Base-by-base conservation (phyloP, 2,797 vertebrate genomes). In the Brotula barbata region DNA sequence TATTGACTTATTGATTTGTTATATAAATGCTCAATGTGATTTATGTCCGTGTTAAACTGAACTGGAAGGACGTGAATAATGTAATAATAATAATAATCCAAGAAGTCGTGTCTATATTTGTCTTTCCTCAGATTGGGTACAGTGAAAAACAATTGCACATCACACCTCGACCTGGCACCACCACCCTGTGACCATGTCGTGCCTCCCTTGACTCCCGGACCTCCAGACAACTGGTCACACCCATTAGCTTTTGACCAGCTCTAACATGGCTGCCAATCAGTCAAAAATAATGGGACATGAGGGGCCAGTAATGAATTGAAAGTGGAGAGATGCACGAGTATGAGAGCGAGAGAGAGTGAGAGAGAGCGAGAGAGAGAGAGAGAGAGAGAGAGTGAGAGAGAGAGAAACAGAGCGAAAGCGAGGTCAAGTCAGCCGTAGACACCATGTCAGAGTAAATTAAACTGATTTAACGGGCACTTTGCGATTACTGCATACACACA, bases 401-500 rank as follows among this genome's bases (percentile, higher is more conserved):
- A 49, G 9, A 31, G 11, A 25, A 59, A 33, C 11, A 46, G 46
- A 48, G 14, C 9, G 37, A 33, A 14, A 39, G 37, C 37, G 13
- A 39, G 45, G 60, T 17, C 14, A 19, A 14, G 36, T 60, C 14
- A 12, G 47, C 16, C 16, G 31, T 9, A 48, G 44, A 46, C 13
- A 8, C 37, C 15, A 23, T 6, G 1, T 15, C 19, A 36, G 48
- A 21, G 25, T 36, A 49, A 22, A 46, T 7, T 11, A 37, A 66
- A 42, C 1, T 50, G 56, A 68, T 75, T 55, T 77, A 75, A 67
- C 2, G 46, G 62, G 58, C 49, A 48, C 8, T 70, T 60, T 50
- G n/a, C 59, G 44, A 0, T n/a, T 14, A n/a, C 37, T 61, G 62
- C 49, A 61, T 60, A 22, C 25, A 60, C 46, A 68, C 25, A 36